phyloP scores from a whole-genome alignment of 2,797 vertebrate genomes.

The Tolypeutes matacus region DNA sequence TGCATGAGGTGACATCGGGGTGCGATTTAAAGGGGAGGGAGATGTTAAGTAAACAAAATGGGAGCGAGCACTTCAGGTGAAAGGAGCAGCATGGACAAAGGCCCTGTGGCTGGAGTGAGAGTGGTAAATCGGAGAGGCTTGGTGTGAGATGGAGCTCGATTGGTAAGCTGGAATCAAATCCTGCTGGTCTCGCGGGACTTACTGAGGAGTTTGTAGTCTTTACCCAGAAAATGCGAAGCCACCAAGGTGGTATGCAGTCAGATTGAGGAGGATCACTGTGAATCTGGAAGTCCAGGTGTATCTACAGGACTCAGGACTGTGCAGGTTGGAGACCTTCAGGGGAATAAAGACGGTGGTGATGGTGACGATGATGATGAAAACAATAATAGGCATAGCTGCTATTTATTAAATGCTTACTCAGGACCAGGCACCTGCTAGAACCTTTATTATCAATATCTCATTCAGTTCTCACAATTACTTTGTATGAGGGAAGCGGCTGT shows the following conservation, averaged over 20 bases:
- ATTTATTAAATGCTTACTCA: neutral
- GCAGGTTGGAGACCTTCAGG: neutral
- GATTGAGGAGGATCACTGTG: neutral
- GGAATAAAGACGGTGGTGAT: too few species aligned
- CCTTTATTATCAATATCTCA: neutral
- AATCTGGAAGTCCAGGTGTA: neutral
- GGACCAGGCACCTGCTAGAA: neutral
- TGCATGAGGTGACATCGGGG: neutral
- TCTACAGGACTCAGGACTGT: neutral
- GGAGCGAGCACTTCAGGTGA: neutral
- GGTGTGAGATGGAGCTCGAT: too few species aligned
- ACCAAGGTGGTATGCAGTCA: neutral
- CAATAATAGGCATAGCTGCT: neutral
- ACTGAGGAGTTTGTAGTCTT: neutral
- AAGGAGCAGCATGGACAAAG: neutral
- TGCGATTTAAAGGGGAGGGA: neutral
- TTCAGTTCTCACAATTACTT: neutral
- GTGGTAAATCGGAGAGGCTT: neutral
- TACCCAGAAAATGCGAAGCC: neutral
- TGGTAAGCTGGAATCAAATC: neutral
- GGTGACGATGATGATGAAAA: neutral
- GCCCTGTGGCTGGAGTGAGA: neutral
- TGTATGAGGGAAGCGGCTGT: too few species aligned
- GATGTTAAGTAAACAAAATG: neutral
- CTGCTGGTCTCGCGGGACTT: neutral